phyloP scores from a whole-genome alignment of 2,797 vertebrate genomes.

The Pygocentrus nattereri region DNA sequence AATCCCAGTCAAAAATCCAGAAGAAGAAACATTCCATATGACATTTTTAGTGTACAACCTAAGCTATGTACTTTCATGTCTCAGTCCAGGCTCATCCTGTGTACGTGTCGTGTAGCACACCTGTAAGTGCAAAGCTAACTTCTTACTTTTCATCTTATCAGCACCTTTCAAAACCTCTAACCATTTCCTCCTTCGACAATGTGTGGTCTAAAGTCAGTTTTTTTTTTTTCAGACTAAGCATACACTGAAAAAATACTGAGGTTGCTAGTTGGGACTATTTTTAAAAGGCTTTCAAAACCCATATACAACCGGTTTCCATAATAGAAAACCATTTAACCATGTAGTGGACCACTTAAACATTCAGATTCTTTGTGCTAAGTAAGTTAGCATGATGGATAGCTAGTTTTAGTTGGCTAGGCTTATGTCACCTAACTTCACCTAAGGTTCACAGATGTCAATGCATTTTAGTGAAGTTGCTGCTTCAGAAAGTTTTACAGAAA shows the following conservation, averaged over 20 bases:
- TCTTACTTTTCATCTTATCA: conserved; percentile 2
- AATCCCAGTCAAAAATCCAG: background rate
- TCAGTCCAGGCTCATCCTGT: background rate
- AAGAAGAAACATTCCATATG: background rate
- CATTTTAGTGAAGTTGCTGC: too few species aligned
- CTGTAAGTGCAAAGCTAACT: background rate
- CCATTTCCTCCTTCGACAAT: conserved; percentile 46
- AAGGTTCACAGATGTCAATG: too few species aligned
- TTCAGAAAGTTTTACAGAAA: too few species aligned
- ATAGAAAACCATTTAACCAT: too few species aligned
- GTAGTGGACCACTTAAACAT: too few species aligned
- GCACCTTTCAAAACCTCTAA: conserved; percentile 43
- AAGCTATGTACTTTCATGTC: background rate
- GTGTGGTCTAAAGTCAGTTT: conserved; percentile 80
- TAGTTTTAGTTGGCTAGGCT: too few species aligned
- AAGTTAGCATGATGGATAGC: too few species aligned
- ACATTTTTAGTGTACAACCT: background rate
- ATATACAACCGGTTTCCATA: too few species aligned
- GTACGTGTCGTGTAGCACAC: background rate
- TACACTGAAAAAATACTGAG: background rate
- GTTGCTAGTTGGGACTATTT: too few species aligned
- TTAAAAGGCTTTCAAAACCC: too few species aligned
- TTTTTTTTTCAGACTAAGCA: background rate
- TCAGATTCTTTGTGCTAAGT: too few species aligned
- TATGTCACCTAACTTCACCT: too few species aligned